Conservation (phyloP, 1,140 invertebrate species). For the Trichonephila inaurata region DNA sequence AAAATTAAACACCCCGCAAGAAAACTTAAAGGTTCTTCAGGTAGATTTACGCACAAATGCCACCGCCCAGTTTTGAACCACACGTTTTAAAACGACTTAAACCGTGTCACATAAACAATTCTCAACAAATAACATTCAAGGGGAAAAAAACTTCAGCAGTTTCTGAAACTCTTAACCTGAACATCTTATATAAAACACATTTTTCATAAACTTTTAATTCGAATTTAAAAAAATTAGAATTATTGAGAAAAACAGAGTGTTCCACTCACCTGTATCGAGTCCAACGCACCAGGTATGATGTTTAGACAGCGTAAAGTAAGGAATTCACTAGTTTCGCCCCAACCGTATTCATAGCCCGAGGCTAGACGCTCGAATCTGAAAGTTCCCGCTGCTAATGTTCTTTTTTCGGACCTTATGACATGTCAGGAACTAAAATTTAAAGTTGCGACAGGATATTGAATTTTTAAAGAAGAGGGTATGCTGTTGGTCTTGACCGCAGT, state of each 20-base stretch:
- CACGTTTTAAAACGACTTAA: conserved; percentile 40
- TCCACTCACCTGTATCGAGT: conserved; percentile 56
- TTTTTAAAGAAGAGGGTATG: not conserved
- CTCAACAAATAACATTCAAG: not conserved
- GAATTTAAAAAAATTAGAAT: not conserved
- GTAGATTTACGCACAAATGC: not conserved
- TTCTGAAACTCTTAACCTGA: not conserved
- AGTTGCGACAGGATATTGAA: not conserved
- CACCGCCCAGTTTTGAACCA: conserved; percentile 24
- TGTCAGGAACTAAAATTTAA: not conserved
- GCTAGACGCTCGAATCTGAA: conserved; percentile 18
- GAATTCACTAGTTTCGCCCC: conserved; percentile 62
- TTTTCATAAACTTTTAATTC: not conserved
- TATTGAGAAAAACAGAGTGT: not conserved
- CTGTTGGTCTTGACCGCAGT: not conserved
- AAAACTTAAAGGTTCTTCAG: not conserved
- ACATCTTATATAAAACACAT: not conserved
- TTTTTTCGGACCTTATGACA: not conserved
- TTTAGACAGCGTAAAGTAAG: conserved; percentile 64
- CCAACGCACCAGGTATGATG: conserved; percentile 55
- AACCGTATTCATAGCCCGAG: conserved; percentile 50
- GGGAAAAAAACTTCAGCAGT: not conserved
- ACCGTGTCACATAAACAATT: not conserved
- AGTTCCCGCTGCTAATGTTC: not conserved
- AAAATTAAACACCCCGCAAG: not conserved